Conservation (phyloP, 2,888 invertebrate species). For the Antheraea assamensis region DNA sequence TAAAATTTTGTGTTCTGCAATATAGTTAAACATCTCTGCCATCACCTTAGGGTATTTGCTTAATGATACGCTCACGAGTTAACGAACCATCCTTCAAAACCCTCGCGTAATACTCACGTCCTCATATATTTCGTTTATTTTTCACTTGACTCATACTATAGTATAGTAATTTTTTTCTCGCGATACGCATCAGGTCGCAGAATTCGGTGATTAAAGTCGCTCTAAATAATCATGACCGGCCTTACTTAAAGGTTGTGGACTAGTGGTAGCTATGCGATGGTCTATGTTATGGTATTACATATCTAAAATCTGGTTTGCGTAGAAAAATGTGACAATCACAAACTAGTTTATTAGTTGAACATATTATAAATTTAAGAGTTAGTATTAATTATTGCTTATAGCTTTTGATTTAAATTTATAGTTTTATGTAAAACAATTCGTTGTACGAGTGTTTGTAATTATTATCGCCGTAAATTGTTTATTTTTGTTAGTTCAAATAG, state of each 20-base stretch:
- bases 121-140: neutral
- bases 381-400: no score
- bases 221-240: constrained; percentile 53
- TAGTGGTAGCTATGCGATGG: neutral
- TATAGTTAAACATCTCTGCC: neutral
- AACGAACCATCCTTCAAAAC: constrained; percentile 1
- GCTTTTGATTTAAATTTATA: no score
- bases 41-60: neutral
- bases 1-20: constrained; percentile 6
- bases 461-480: no score
- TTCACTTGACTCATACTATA: neutral
- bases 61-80: neutral
- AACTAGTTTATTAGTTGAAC: neutral
- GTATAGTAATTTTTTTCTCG: neutral
- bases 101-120: neutral
- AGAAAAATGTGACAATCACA: no score
- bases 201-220: constrained; percentile 46
- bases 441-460: no score
- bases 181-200: constrained; percentile 49
- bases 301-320: no score
- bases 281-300: no score
- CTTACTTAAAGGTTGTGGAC: constrained; percentile 32
- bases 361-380: neutral
- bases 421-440: no score
- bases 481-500: no score